Percentiles rank a stretch among this genome's conserved stretches.
These are phyloP conservation scores for Belonocnema kinseyi DNA, from an alignment of 1,140 invertebrate species.

Conservation along the genomic window DNA sequence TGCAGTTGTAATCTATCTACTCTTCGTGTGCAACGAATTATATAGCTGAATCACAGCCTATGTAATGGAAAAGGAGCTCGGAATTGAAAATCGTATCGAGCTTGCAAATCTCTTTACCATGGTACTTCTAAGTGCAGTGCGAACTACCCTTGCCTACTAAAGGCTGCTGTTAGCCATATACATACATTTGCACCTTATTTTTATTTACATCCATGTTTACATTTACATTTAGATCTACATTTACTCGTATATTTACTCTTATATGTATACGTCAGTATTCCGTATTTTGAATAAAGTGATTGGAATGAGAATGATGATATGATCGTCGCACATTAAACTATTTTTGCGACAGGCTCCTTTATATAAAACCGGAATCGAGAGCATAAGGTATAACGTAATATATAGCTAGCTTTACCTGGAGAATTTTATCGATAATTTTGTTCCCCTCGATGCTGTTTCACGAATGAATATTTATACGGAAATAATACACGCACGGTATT, in stretches of 20 bases:
- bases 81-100: conserved; percentile 24
- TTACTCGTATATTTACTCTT: not conserved
- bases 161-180: not conserved
- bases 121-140: not conserved
- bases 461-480: conserved; percentile 23
- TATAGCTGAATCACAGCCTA: conserved; percentile 1
- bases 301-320: not conserved
- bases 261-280: conserved; percentile 1
- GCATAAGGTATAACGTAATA: not conserved
- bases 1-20: not conserved
- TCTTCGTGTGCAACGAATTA: conserved; percentile 12
- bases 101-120: conserved; percentile 19
- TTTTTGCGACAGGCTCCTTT: not conserved
- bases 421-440: conserved; percentile 18
- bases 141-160: not conserved
- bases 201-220: no score
- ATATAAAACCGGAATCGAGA: conserved; percentile 13
- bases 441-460: not conserved
- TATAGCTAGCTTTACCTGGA: not conserved
- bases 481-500: conserved; percentile 16
- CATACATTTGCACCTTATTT: not conserved
- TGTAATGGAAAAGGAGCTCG: not conserved
- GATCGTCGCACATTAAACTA: conserved; percentile 13
- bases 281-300: not conserved
- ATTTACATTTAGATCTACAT: not conserved